A percentile compares a stretch with the other conserved stretches of the same genome.
phyloP scores from a whole-genome alignment of 2,888 invertebrate genomes.

The Tipula lateralis region DNA sequence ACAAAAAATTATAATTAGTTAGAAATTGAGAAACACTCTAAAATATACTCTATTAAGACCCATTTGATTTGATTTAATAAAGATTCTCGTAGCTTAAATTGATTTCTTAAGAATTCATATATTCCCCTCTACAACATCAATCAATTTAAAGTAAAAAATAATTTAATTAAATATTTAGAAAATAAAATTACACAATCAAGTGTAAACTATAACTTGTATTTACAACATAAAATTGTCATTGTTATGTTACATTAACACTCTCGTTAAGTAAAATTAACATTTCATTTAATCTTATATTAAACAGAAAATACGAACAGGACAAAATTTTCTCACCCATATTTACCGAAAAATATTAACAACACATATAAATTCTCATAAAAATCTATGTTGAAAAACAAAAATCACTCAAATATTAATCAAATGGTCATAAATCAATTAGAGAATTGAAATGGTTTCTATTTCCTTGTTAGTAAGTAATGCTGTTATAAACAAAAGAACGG shows the following conservation, averaged over 20 bases:
- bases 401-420: neutral
- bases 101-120: neutral
- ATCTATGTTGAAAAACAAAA: neutral
- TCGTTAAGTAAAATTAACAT: neutral
- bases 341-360: neutral
- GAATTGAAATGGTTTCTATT: neutral
- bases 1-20: too few relatives aligned
- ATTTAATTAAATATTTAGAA: neutral
- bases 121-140: neutral
- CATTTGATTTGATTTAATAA: neutral
- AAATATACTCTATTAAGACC: neutral
- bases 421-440: constrained; percentile 24
- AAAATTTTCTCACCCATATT: constrained; percentile 8
- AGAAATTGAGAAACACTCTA: neutral
- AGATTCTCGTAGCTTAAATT: neutral
- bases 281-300: neutral
- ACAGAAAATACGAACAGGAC: neutral
- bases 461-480: neutral
- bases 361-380: neutral
- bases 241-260: neutral
- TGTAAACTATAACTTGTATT: neutral
- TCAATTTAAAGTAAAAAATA: neutral
- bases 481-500: neutral
- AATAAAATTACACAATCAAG: neutral
- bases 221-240: neutral